A percentile compares a stretch with the other conserved stretches of the same genome.
These are phyloP conservation scores for Macroramphosus scolopax DNA, from an alignment of 2,797 vertebrate species.

Conservation along the genomic window DNA sequence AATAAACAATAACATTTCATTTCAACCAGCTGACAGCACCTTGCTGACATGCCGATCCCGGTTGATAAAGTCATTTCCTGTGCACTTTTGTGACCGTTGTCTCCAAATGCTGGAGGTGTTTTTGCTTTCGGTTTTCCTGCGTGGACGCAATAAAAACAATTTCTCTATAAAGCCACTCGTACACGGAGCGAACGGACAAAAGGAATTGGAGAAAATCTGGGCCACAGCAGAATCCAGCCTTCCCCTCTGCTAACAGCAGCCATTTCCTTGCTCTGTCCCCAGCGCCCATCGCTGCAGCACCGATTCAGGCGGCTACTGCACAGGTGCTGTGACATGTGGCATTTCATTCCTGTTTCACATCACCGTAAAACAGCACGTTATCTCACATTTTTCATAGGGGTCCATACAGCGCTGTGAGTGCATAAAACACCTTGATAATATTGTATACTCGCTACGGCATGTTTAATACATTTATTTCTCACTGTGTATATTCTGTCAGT, in stretches of 20 bases:
- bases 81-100: constrained; percentile 66
- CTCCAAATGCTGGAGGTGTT: constrained; percentile 66
- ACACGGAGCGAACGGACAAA: constrained; percentile 73
- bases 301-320: constrained; percentile 52
- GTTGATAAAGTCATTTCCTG: constrained; percentile 67
- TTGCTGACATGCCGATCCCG: constrained; percentile 46
- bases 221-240: constrained; percentile 70
- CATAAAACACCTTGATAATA: too few relatives aligned
- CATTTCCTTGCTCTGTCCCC: constrained; percentile 68
- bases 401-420: too few relatives aligned
- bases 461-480: too few relatives aligned
- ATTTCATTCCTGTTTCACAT: constrained; percentile 44
- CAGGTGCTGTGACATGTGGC: constrained; percentile 64
- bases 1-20: constrained; percentile 55
- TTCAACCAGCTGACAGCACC: constrained; percentile 48
- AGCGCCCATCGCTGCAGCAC: constrained; percentile 53
- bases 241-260: constrained; percentile 70
- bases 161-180: constrained; percentile 72
- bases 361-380: constrained; percentile 30
- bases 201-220: constrained; percentile 71
- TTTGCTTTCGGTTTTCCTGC: constrained; percentile 69
- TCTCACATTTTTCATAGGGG: constrained; percentile 13
- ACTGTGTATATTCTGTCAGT: too few relatives aligned
- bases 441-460: too few relatives aligned
- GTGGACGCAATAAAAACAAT: constrained; percentile 77